These are phyloP conservation scores for Chloroceryle inda DNA, from an alignment of 2,797 vertebrate genomes.

Conservation along the genomic window DNA sequence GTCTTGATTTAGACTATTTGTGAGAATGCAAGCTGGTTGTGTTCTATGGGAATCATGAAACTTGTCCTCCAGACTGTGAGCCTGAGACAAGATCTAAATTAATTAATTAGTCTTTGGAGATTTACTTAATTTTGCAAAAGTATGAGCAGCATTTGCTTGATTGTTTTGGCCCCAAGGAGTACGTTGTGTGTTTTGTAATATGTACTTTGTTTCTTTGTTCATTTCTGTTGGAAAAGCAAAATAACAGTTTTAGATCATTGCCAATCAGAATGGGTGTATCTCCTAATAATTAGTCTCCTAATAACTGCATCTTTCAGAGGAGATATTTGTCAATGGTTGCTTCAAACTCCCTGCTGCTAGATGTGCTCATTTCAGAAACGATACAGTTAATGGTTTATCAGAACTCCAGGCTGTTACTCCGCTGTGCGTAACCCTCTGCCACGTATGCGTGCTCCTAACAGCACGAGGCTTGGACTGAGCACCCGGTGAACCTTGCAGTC, in stretches of 20 bases:
- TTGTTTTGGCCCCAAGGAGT: background rate
- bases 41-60: background rate
- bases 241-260: background rate
- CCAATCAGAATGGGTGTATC: background rate
- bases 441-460: fast-evolving
- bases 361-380: background rate
- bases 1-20: background rate
- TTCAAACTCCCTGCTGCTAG: background rate
- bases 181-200: background rate
- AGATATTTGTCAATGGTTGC: background rate
- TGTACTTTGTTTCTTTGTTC: background rate
- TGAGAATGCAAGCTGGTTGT: background rate
- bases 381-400: background rate
- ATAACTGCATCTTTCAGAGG: background rate
- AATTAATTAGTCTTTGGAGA: background rate
- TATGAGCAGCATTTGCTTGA: background rate
- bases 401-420: background rate
- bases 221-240: background rate
- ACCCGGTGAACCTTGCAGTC: background rate
- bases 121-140: background rate
- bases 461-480: background rate
- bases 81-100: background rate
- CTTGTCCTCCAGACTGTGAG: background rate
- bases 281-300: background rate
- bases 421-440: background rate